Conservation (phyloP, 2,797 vertebrate species). For the Lacerta bilineata region DNA sequence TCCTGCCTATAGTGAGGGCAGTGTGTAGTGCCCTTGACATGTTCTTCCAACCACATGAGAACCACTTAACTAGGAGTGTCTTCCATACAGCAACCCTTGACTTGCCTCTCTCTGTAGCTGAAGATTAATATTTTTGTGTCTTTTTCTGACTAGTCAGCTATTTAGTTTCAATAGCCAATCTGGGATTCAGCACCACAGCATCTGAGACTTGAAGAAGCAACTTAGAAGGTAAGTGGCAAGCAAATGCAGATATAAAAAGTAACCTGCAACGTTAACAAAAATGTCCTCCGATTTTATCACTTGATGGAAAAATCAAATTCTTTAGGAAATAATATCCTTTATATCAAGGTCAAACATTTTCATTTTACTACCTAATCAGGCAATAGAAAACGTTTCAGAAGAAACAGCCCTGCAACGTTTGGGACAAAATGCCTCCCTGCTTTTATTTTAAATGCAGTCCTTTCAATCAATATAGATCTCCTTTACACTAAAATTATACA, state of each 20-base stretch:
- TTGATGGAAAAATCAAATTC: slow-evolving; percentile 9
- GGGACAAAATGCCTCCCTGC: background rate
- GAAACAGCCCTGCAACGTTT: background rate
- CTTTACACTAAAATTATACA: slow-evolving; percentile 4
- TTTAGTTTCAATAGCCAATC: slow-evolving; percentile 1
- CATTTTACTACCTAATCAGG: background rate
- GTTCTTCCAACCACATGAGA: background rate
- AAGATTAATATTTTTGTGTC: background rate
- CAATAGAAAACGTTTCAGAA: background rate
- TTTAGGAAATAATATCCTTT: slow-evolving; percentile 14
- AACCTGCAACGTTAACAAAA: slow-evolving; percentile 2
- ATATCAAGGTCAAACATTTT: slow-evolving; percentile 24
- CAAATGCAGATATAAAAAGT: background rate
- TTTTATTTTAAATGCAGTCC: background rate
- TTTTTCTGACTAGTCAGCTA: background rate
- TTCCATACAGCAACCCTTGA: background rate
- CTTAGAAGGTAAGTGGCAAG: slow-evolving; percentile 13
- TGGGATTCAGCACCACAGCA: slow-evolving; percentile 26
- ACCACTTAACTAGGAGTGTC: background rate
- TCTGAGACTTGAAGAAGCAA: background rate
- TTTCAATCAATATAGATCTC: background rate
- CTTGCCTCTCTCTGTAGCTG: background rate
- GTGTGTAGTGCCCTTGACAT: background rate
- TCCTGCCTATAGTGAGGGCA: background rate
- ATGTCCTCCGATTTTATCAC: background rate